Percentiles rank a stretch among this genome's conserved stretches.
phyloP scores from a whole-genome alignment of 1,140 invertebrate species.

The Adoxophyes honmai region DNA sequence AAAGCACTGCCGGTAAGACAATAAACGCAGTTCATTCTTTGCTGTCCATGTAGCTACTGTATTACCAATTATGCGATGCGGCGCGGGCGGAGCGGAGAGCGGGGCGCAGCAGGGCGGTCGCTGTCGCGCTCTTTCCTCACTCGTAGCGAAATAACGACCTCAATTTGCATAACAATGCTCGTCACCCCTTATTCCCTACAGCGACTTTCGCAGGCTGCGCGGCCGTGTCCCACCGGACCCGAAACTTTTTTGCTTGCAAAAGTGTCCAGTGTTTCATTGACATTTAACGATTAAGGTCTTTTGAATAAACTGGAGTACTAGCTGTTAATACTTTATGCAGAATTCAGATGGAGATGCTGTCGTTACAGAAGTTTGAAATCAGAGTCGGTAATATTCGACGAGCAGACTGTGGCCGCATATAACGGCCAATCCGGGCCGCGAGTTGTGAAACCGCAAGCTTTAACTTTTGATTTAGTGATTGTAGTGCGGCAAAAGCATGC shows the following conservation, averaged over 20 bases:
- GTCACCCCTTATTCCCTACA: constrained; percentile 72
- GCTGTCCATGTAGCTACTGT: constrained; percentile 43
- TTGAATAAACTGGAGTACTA: not conserved
- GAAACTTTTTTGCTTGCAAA: constrained; percentile 59
- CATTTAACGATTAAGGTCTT: constrained; percentile 34
- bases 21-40: not conserved
- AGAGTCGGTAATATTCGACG: not conserved
- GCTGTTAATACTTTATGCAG: not conserved
- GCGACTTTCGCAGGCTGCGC: constrained; percentile 67
- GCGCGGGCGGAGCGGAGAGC: constrained; percentile 46
- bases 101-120: constrained; percentile 53
- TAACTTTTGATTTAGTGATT: constrained; percentile 33
- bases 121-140: constrained; percentile 73
- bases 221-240: constrained; percentile 60
- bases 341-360: not conserved
- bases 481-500: constrained; percentile 15
- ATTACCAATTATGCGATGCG: constrained; percentile 74
- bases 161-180: constrained; percentile 77
- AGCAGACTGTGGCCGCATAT: too few relatives aligned
- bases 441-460: constrained; percentile 15
- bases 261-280: constrained; percentile 45
- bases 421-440: not conserved
- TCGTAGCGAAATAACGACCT: constrained; percentile 75
- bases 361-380: not conserved
- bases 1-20: not conserved